phyloP scores from a whole-genome alignment of 2,113 vertebrate species.

The Otus sunia region DNA sequence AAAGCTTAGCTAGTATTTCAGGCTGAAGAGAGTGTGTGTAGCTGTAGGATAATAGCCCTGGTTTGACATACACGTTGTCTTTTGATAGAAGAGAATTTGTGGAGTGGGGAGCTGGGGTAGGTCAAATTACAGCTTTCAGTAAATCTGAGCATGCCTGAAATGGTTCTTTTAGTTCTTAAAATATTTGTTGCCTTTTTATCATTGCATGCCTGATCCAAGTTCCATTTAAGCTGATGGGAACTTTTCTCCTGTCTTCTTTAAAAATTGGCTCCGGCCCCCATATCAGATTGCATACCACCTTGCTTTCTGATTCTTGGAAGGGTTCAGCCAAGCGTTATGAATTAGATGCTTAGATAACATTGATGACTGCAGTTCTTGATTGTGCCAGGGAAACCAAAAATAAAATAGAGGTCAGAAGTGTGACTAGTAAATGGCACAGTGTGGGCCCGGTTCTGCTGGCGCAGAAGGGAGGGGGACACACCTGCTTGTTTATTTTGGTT shows the following conservation, averaged over 20 bases:
- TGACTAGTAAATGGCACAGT: background rate
- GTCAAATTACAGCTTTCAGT: slow-evolving; percentile 56
- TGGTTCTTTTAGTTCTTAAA: slow-evolving; percentile 47
- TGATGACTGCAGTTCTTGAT: slow-evolving; percentile 32
- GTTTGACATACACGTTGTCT: background rate
- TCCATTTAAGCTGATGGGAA: slow-evolving; percentile 42
- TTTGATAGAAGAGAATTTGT: slow-evolving; percentile 50
- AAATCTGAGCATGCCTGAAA: slow-evolving; percentile 39
- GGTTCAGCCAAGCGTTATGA: slow-evolving; percentile 58
- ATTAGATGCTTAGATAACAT: slow-evolving; percentile 63
- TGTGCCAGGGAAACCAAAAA: slow-evolving; percentile 45
- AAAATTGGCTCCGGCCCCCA: background rate
- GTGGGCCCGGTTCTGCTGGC: background rate
- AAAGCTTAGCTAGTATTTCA: background rate
- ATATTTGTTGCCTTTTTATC: slow-evolving; percentile 56
- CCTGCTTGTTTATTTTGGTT: background rate
- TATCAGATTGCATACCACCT: slow-evolving; percentile 57
- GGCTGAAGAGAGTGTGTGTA: background rate
- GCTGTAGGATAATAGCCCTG: background rate
- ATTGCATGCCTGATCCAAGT: slow-evolving; percentile 22
- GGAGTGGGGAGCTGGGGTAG: background rate
- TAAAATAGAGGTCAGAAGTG: slow-evolving; percentile 45
- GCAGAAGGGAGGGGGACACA: background rate
- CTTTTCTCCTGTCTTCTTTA: slow-evolving; percentile 24
- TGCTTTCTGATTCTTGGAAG: slow-evolving; percentile 56